phyloP scores from a whole-genome alignment of 2,113 vertebrate species.

The Neofelis nebulosa region DNA sequence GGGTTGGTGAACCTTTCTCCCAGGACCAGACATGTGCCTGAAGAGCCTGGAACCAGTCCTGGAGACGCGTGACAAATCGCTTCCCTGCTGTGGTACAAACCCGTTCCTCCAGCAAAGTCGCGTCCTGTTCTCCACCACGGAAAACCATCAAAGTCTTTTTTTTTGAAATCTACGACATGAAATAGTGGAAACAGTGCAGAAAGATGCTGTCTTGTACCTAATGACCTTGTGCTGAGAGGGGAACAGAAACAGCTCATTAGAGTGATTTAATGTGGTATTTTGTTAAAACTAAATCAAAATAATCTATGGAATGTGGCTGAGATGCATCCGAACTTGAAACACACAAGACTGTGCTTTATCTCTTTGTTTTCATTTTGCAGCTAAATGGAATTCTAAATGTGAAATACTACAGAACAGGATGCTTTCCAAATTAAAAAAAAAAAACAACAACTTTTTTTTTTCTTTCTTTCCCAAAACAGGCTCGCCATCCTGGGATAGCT shows the following conservation, averaged over 20 bases:
- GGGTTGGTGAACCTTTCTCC: background rate
- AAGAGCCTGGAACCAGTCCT: background rate
- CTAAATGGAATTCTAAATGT: slow-evolving; percentile 58
- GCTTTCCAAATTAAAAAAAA: slow-evolving; percentile 23
- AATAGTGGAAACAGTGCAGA: slow-evolving; percentile 24
- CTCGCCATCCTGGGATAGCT: slow-evolving; percentile 19
- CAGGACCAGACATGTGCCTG: accelerated
- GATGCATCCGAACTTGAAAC: slow-evolving; percentile 47
- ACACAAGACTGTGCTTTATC: slow-evolving; percentile 23
- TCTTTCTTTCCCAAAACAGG: slow-evolving; percentile 26
- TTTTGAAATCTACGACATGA: slow-evolving; percentile 46
- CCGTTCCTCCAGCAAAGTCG: background rate
- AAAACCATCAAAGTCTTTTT: background rate
- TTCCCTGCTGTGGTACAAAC: background rate
- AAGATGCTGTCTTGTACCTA: slow-evolving; percentile 62
- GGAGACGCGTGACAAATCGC: accelerated
- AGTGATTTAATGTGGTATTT: slow-evolving; percentile 71
- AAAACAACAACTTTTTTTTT: too few relatives aligned
- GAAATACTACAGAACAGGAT: slow-evolving; percentile 56
- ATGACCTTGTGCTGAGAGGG: slow-evolving; percentile 52
- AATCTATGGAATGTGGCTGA: slow-evolving; percentile 67
- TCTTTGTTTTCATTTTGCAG: slow-evolving; percentile 68
- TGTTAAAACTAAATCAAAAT: slow-evolving; percentile 71
- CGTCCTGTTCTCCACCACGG: background rate
- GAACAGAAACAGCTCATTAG: slow-evolving; percentile 72